Evolutionary conservation across 2,113 vertebrate species (phyloP).

Genomic region (Thinocorus orbignyianus): DNA sequence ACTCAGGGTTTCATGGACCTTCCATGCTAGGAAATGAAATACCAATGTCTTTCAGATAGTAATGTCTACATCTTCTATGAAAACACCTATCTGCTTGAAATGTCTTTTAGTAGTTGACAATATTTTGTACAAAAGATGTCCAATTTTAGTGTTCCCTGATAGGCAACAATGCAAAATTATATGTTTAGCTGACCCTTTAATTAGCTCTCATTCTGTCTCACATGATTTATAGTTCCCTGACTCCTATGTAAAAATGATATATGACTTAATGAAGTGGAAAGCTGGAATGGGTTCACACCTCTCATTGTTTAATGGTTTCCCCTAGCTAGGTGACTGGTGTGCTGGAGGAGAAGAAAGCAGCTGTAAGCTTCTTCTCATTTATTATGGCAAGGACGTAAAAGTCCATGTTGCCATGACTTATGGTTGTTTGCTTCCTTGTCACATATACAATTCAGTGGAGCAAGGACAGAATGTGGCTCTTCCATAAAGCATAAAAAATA

Average conservation of each 20-base stretch:
- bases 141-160: slow-evolving; percentile 30
- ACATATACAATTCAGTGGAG: not conserved
- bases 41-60: not conserved
- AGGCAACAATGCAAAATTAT: slow-evolving; percentile 64
- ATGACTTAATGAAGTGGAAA: slow-evolving; percentile 72
- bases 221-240: slow-evolving; percentile 82
- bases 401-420: not conserved
- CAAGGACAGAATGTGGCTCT: not conserved
- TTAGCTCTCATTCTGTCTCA: slow-evolving; percentile 87
- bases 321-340: not conserved
- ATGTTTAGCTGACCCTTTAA: slow-evolving; percentile 78
- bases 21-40: not conserved
- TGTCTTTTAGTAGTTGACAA: slow-evolving; percentile 52
- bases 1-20: not conserved
- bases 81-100: slow-evolving; percentile 30
- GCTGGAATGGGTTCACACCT: slow-evolving; percentile 39
- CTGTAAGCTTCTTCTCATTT: not conserved
- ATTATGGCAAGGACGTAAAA: not conserved
- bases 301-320: slow-evolving; percentile 33
- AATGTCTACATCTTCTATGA: not conserved
- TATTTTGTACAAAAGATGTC: slow-evolving; percentile 39
- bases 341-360: slow-evolving; percentile 1
- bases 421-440: not conserved
- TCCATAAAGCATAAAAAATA: not conserved
- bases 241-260: slow-evolving; percentile 75